Conservation (phyloP, 2,797 vertebrate species). For the Tenualosa thibaudeaui region DNA sequence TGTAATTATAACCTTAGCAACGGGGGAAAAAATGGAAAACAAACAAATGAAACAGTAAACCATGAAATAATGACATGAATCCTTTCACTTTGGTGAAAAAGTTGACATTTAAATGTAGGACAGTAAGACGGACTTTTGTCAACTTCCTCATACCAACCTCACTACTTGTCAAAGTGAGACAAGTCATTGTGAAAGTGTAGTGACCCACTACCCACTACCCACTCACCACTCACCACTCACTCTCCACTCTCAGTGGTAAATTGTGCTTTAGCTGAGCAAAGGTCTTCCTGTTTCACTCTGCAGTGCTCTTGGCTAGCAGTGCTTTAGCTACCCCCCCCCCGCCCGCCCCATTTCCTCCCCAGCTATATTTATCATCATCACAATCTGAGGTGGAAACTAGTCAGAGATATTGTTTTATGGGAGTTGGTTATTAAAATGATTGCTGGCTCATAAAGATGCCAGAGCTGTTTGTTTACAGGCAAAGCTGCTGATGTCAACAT, state of each 20-base stretch:
- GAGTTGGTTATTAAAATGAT: neutral
- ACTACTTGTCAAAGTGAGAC: neutral
- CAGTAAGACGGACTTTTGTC: neutral
- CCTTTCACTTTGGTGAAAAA: too few species aligned
- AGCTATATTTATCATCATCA: neutral
- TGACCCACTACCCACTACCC: neutral
- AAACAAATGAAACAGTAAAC: neutral
- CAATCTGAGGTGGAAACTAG: neutral
- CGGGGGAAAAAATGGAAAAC: neutral
- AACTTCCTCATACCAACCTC: neutral
- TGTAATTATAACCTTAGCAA: neutral
- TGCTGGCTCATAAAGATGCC: neutral
- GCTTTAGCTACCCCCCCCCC: neutral
- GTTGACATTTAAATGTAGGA: too few species aligned
- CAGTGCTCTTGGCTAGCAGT: neutral
- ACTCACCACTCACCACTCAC: too few species aligned
- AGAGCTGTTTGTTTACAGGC: neutral
- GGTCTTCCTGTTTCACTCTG: neutral
- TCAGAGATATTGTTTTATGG: neutral
- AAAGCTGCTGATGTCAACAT: neutral
- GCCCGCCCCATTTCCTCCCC: neutral
- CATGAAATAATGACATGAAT: too few species aligned
- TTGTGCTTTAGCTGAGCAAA: neutral
- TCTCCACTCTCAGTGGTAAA: neutral
- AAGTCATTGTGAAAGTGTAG: neutral